Evolutionary conservation across 1,140 invertebrate genomes (phyloP).

Genomic region (Prorops nasuta): DNA sequence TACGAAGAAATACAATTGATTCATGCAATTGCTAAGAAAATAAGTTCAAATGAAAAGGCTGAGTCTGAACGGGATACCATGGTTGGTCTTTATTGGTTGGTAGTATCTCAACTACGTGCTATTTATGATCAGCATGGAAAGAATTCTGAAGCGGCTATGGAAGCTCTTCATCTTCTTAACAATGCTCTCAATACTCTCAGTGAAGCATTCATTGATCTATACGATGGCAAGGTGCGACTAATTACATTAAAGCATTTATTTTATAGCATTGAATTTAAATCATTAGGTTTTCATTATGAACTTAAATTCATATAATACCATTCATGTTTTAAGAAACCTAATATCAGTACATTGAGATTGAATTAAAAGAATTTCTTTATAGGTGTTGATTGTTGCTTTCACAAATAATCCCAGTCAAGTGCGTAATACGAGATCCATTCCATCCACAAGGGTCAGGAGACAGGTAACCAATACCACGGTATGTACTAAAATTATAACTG

Average conservation of each 20-base stretch:
- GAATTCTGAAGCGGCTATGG: slow-evolving; percentile 64
- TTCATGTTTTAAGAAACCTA: too few relatives aligned
- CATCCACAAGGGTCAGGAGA: slow-evolving; percentile 22
- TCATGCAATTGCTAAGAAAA: slow-evolving; percentile 62
- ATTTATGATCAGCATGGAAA: slow-evolving; percentile 66
- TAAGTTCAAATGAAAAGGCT: slow-evolving; percentile 53
- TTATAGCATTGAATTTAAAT: not conserved
- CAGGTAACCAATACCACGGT: slow-evolving; percentile 13
- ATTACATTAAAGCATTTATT: too few relatives aligned
- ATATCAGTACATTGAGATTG: not conserved
- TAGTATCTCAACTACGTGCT: slow-evolving; percentile 62
- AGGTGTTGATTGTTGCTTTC: slow-evolving; percentile 62
- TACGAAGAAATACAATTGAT: slow-evolving; percentile 65
- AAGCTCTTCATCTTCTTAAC: slow-evolving; percentile 67
- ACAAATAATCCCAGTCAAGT: slow-evolving; percentile 66
- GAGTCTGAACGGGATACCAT: slow-evolving; percentile 56
- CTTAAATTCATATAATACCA: not conserved
- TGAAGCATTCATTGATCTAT: slow-evolving; percentile 64
- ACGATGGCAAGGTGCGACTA: slow-evolving; percentile 65
- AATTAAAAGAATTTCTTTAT: slow-evolving; percentile 16
- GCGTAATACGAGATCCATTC: slow-evolving; percentile 35
- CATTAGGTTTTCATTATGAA: not conserved
- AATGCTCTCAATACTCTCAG: slow-evolving; percentile 60
- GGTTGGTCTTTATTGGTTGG: slow-evolving; percentile 69
- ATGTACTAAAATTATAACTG: slow-evolving; percentile 9